phyloP scores from a whole-genome alignment of 2,797 vertebrate genomes.

The Microctenopoma stevenorrisi region DNA sequence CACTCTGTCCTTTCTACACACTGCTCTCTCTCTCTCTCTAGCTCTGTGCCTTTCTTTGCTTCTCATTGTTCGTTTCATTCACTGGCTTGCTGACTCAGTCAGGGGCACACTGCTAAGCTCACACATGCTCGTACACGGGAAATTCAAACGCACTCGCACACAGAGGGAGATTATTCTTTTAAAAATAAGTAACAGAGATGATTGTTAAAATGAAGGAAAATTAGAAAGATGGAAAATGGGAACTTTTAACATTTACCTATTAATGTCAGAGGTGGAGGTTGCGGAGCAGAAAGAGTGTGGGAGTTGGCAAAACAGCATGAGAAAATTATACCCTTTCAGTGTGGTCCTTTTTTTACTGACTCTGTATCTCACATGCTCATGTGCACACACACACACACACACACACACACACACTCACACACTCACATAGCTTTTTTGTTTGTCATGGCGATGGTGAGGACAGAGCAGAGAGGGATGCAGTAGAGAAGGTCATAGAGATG shows the following conservation, averaged over 20 bases:
- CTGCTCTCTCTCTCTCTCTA: neutral
- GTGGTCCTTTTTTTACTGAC: slow-evolving; percentile 24
- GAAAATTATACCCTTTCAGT: slow-evolving; percentile 21
- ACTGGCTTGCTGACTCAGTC: slow-evolving; percentile 43
- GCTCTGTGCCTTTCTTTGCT: slow-evolving; percentile 24
- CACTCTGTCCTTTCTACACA: slow-evolving; percentile 26
- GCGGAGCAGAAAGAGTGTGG: neutral
- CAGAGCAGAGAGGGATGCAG: slow-evolving; percentile 11
- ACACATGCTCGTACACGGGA: neutral
- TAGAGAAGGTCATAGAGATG: slow-evolving; percentile 38
- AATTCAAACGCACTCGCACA: slow-evolving; percentile 7
- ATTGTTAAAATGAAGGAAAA: slow-evolving; percentile 23
- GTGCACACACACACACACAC: neutral
- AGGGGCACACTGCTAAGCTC: neutral
- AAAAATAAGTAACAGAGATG: slow-evolving; percentile 28
- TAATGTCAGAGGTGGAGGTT: neutral
- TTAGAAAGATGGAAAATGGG: slow-evolving; percentile 35
- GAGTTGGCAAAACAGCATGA: slow-evolving; percentile 6
- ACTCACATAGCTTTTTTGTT: slow-evolving; percentile 23
- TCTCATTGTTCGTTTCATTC: slow-evolving; percentile 59
- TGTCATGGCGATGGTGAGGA: slow-evolving; percentile 40
- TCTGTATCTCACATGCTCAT: neutral
- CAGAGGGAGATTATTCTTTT: slow-evolving; percentile 17
- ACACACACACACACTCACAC: neutral
- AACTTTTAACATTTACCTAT: slow-evolving; percentile 41